Evolutionary conservation across 2,888 invertebrate genomes (phyloP), one percentile per base, ranked within the genome.

Genomic region (Erebia epiphron): DNA sequence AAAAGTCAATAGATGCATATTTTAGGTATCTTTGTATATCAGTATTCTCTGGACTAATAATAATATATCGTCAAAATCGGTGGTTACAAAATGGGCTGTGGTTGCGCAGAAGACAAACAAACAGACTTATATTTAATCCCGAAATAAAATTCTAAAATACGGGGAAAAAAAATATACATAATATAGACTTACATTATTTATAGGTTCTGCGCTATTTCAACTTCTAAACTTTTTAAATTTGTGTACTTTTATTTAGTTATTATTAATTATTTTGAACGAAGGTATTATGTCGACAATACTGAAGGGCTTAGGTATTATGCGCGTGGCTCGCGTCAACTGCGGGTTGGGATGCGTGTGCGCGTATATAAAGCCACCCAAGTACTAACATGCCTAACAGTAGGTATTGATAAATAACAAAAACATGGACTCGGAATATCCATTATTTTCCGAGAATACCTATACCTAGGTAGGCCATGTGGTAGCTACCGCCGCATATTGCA

Each of bases 361-460:
- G 41, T 67, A 56, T 62, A 35, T 64, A 64, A 52, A 64, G 64
- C 16, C 50, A 16, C 1, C 50, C 16, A 52, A 35, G 11, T 3
- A 26, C 52, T 60, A 1, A 35, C 35, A 35, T 10, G 16, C 52
- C 8, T 52, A 52, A n/a, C 64, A 35, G 26, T 50, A n/a, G 50
- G 52, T 50, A 64, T 35, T 52, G 52, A 52, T n/a, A 52, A 16
- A 52, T 52, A 50, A 16, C 50, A 16, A 16, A 52, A 9, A 16
- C 9, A 16, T 16, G 16, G 52, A 52, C 52, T 52, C 52, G 9
- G 8, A 9, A 16, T 9, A 16, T 9, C 52, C 3, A 46, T 46
- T 13, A 13, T 46, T 13, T 46, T 4, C 11, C 13, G 46, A 46
- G 3, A 13, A 13, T 11, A 46, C 46, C 13, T 13, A 46, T 46